Conservation (phyloP, 2,888 invertebrate genomes). For the Drosophila nigricruria region DNA sequence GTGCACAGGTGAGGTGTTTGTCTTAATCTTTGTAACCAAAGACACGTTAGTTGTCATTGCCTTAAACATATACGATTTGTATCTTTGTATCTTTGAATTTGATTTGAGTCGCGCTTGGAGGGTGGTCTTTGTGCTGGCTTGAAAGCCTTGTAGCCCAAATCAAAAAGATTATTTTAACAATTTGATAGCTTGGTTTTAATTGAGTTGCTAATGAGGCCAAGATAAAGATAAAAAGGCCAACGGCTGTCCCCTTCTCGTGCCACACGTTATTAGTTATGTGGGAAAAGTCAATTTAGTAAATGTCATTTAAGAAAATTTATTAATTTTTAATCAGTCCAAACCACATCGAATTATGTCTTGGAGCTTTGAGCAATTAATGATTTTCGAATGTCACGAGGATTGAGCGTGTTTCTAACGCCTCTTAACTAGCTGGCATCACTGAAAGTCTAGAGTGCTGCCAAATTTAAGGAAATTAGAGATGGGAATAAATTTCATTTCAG, state of each 20-base stretch:
- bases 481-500: not conserved
- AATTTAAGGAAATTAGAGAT: not conserved
- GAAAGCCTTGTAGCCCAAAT: slow-evolving; percentile 17
- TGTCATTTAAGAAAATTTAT: slow-evolving; percentile 22
- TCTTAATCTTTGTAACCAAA: slow-evolving; percentile 37
- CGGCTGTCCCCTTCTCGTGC: not conserved
- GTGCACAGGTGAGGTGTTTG: slow-evolving; percentile 61
- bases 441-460: not conserved
- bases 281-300: slow-evolving; percentile 36
- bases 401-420: slow-evolving; percentile 15
- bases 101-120: slow-evolving; percentile 27
- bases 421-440: not conserved
- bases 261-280: slow-evolving; percentile 38
- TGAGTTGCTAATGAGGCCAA: slow-evolving; percentile 36
- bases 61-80: slow-evolving; percentile 50
- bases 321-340: slow-evolving; percentile 8
- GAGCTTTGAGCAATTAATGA: not conserved
- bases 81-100: slow-evolving; percentile 22
- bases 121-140: slow-evolving; percentile 46
- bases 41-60: slow-evolving; percentile 54
- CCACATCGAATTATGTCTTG: slow-evolving; percentile 12
- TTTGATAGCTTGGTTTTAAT: slow-evolving; percentile 25
- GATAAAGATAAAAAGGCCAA: not conserved
- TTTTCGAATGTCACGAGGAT: slow-evolving; percentile 16
- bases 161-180: slow-evolving; percentile 5